Conservation (phyloP, 2,113 vertebrate species). For the Falcunculus frontatus region DNA sequence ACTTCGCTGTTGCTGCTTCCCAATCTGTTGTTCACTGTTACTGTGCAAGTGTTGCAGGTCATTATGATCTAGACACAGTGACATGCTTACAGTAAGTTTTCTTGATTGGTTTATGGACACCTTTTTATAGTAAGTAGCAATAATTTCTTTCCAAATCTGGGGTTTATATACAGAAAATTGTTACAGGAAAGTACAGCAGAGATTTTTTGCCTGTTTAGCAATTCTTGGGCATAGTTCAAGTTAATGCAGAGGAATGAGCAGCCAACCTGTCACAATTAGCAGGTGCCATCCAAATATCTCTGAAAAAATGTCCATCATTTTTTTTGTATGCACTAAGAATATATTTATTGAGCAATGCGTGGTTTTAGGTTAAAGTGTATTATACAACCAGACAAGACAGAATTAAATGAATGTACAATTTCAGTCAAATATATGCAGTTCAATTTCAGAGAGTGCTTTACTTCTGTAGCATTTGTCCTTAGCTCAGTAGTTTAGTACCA, state of each 20-base stretch:
- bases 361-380: background rate
- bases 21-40: background rate
- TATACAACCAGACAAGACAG: background rate
- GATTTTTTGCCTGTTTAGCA: background rate
- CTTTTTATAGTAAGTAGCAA: background rate
- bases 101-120: background rate
- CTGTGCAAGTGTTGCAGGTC: background rate
- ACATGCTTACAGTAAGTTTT: background rate
- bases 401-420: background rate
- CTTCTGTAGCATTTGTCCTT: background rate
- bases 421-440: conserved; percentile 4
- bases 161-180: background rate
- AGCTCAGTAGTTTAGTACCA: background rate
- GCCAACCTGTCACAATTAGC: conserved; percentile 9
- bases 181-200: background rate
- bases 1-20: background rate
- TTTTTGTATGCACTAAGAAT: background rate
- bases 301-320: background rate
- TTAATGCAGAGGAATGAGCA: background rate
- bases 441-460: background rate
- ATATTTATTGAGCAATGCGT: background rate
- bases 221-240: background rate
- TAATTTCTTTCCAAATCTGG: background rate
- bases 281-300: background rate
- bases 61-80: background rate